Percentiles rank a stretch among this genome's conserved stretches.
Evolutionary conservation across 2,888 invertebrate genomes (phyloP).

Genomic region (Oscheius onirici): DNA sequence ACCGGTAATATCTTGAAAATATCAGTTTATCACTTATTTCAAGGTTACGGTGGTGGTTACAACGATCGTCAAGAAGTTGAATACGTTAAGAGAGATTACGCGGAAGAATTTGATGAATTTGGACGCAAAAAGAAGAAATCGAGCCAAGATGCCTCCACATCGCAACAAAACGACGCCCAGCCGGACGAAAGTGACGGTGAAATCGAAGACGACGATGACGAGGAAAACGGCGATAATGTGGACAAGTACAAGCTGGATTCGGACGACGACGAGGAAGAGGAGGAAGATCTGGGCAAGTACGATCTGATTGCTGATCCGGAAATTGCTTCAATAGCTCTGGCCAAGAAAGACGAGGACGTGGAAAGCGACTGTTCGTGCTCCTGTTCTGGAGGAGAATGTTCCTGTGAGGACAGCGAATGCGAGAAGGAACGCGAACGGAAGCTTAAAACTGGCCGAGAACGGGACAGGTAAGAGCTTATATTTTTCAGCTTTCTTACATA

Average conservation of each 20-base stretch:
- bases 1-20: conserved; percentile 47
- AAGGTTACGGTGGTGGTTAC: conserved; percentile 75
- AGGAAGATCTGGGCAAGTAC: conserved; percentile 64
- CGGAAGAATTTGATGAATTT: conserved; percentile 89
- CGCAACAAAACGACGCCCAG: background rate
- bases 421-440: conserved; percentile 44
- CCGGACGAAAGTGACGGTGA: conserved; percentile 27
- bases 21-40: conserved; percentile 2
- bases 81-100: conserved; percentile 83
- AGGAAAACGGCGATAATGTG: conserved; percentile 32
- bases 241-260: conserved; percentile 35
- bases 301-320: conserved; percentile 66
- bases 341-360: conserved; percentile 27
- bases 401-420: conserved; percentile 63
- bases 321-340: conserved; percentile 26
- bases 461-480: conserved; percentile 36
- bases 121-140: conserved; percentile 64
- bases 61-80: conserved; percentile 80
- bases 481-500: too few relatives aligned
- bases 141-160: background rate
- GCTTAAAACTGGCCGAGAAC: conserved; percentile 39
- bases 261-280: conserved; percentile 57
- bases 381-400: conserved; percentile 69
- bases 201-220: conserved; percentile 39
- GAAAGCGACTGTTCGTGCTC: conserved; percentile 68